Percentiles rank a stretch among this genome's conserved stretches.
These are phyloP conservation scores for Norana najaformis DNA, from an alignment of 2,888 invertebrate genomes.

Conservation along the genomic window DNA sequence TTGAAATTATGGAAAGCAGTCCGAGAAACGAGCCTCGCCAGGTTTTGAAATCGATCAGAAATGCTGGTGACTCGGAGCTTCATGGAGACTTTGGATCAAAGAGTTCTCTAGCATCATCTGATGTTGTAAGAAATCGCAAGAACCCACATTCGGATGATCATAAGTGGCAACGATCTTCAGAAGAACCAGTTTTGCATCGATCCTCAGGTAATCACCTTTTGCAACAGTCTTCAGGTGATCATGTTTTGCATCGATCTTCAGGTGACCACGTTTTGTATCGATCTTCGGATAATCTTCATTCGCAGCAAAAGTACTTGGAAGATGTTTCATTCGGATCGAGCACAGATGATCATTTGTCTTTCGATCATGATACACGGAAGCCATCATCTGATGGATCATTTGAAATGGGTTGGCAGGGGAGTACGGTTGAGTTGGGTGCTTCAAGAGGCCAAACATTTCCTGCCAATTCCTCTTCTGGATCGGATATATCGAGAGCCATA, in stretches of 20 bases:
- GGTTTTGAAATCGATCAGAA: background rate
- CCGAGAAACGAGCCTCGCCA: background rate
- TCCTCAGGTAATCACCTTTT: background rate
- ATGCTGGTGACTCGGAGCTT: background rate
- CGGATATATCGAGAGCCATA: background rate
- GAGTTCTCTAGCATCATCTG: background rate
- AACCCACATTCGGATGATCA: background rate
- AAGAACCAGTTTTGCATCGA: background rate
- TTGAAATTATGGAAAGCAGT: conserved; percentile 23
- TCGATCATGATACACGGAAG: background rate
- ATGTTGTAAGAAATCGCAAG: background rate
- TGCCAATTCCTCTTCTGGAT: background rate
- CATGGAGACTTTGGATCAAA: background rate
- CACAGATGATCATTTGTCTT: background rate
- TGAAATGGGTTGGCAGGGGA: background rate
- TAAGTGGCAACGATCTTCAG: background rate
- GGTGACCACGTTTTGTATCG: background rate
- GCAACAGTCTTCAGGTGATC: background rate
- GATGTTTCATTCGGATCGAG: background rate
- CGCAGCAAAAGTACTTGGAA: background rate
- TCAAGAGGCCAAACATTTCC: background rate
- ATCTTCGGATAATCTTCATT: background rate
- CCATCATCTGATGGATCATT: background rate
- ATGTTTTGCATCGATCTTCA: no score
- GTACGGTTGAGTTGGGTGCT: background rate